These are phyloP conservation scores for Drosophila atripex DNA, from an alignment of 2,888 invertebrate genomes.

Conservation along the genomic window DNA sequence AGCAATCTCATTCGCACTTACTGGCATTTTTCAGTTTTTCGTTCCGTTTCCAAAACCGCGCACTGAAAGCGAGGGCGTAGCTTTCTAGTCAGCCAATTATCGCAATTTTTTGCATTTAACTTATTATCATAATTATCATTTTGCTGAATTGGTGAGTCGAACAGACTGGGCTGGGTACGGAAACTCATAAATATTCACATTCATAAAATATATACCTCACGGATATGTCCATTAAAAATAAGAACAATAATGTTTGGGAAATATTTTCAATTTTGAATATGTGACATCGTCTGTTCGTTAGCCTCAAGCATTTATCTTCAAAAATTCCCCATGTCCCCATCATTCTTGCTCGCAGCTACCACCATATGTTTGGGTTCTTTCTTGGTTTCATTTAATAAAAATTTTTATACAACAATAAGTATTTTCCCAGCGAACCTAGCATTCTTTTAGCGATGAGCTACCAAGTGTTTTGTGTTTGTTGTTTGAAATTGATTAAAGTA, in stretches of 20 bases:
- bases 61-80: slow-evolving; percentile 27
- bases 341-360: not conserved
- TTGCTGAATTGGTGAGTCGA: slow-evolving; percentile 20
- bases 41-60: slow-evolving; percentile 3
- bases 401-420: slow-evolving; percentile 48
- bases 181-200: slow-evolving; percentile 40
- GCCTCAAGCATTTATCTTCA: slow-evolving; percentile 43
- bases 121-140: slow-evolving; percentile 69
- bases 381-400: slow-evolving; percentile 39
- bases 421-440: slow-evolving; percentile 69
- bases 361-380: slow-evolving; percentile 3
- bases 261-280: slow-evolving; percentile 51
- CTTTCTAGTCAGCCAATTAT: slow-evolving; percentile 59
- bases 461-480: slow-evolving; percentile 60
- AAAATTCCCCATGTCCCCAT: slow-evolving; percentile 17
- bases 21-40: slow-evolving; percentile 2
- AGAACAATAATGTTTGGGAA: slow-evolving; percentile 15
- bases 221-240: not conserved
- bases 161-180: slow-evolving; percentile 21
- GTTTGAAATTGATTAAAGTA: slow-evolving; percentile 74
- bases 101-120: slow-evolving; percentile 70
- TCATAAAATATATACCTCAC: slow-evolving; percentile 10
- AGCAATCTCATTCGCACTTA: slow-evolving; percentile 54
- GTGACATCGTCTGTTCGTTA: slow-evolving; percentile 45
- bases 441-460: slow-evolving; percentile 53